These are phyloP conservation scores for Leptatherina wallacei DNA, from an alignment of 2,797 vertebrate genomes.

Conservation along the genomic window DNA sequence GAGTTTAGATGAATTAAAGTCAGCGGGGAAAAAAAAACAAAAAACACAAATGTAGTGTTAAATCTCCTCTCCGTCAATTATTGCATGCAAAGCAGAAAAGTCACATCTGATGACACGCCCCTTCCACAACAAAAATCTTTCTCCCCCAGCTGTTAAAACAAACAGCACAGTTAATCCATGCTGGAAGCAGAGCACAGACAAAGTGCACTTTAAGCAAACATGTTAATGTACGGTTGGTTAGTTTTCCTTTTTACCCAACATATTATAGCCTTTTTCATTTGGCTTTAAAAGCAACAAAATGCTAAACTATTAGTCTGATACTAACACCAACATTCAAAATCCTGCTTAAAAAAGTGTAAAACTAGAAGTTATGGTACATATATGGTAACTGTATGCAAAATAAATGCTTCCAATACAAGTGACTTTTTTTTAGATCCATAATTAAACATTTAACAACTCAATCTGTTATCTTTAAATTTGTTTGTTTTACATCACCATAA, in stretches of 20 bases:
- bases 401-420: not conserved
- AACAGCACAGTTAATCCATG: constrained; percentile 58
- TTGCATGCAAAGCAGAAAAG: constrained; percentile 59
- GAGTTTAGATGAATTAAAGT: not conserved
- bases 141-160: constrained; percentile 48
- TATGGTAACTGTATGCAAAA: not conserved
- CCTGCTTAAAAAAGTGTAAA: not conserved
- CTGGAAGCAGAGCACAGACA: constrained; percentile 47
- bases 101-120: constrained; percentile 16
- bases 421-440: not conserved
- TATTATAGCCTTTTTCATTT: not conserved
- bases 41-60: not conserved
- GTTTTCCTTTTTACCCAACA: constrained; percentile 11
- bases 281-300: not conserved
- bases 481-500: not conserved
- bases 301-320: not conserved
- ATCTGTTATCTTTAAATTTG: too few species aligned
- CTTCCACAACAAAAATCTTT: constrained; percentile 14
- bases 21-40: rapidly evolving
- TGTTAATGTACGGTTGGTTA: constrained; percentile 58
- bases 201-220: constrained; percentile 49
- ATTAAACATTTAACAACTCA: not conserved
- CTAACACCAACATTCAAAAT: not conserved
- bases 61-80: constrained; percentile 30
- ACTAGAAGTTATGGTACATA: not conserved